Conservation (phyloP, 2,888 invertebrate species). For the Cryptocheilus praepositus region DNA sequence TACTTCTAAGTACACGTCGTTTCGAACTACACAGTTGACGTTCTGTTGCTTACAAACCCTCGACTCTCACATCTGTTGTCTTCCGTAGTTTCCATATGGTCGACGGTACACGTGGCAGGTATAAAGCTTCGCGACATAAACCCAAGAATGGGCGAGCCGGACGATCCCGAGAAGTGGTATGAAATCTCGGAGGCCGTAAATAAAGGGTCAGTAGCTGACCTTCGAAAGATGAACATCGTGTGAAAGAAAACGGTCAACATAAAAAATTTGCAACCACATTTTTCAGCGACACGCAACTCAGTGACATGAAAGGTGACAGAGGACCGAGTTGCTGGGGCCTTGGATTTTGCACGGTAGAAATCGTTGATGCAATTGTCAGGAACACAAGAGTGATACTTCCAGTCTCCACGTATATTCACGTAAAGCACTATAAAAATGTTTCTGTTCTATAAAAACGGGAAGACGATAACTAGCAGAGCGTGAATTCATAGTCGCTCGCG, state of each 20-base stretch:
- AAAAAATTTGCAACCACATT: no score
- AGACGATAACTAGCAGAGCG: background rate
- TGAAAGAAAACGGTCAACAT: background rate
- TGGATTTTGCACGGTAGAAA: conserved; percentile 73
- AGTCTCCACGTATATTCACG: conserved; percentile 74
- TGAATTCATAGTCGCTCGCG: background rate
- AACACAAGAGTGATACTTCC: conserved; percentile 73
- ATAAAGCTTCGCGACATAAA: conserved; percentile 78
- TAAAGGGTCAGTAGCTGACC: conserved; percentile 47
- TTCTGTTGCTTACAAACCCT: conserved; percentile 4
- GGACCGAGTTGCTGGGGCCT: conserved; percentile 74
- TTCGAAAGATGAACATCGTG: background rate
- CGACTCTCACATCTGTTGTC: conserved; percentile 9
- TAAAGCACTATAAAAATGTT: conserved; percentile 41
- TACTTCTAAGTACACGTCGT: background rate
- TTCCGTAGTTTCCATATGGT: conserved; percentile 80
- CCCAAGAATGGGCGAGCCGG: conserved; percentile 76
- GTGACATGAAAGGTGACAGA: conserved; percentile 59
- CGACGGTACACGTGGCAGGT: conserved; percentile 80
- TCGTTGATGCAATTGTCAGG: conserved; percentile 73
- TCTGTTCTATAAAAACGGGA: background rate
- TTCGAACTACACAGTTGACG: background rate
- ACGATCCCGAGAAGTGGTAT: conserved; percentile 77
- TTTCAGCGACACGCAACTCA: conserved; percentile 51
- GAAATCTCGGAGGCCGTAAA: conserved; percentile 64